A percentile compares a stretch with the other conserved stretches of the same genome.
These are phyloP conservation scores for Eurytoma adleriae DNA, from an alignment of 2,888 invertebrate species.

Conservation along the genomic window DNA sequence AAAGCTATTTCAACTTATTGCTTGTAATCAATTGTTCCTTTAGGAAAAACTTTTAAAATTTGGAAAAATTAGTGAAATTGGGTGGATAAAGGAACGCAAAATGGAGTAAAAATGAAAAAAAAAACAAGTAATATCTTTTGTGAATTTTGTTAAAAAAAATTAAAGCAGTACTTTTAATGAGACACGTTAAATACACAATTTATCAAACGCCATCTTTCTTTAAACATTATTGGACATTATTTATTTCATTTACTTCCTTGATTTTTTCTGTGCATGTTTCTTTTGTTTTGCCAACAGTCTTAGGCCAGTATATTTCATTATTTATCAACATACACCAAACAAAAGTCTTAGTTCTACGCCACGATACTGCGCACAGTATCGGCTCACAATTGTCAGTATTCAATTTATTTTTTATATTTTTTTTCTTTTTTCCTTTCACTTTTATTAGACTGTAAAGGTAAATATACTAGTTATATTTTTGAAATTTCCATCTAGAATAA, in stretches of 20 bases:
- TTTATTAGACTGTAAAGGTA: constrained; percentile 59
- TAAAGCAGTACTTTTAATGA: constrained; percentile 72
- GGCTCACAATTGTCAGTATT: constrained; percentile 56
- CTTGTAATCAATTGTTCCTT: too few species aligned
- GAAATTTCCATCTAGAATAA: constrained; percentile 61
- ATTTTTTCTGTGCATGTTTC: constrained; percentile 60
- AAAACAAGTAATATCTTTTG: constrained; percentile 20
- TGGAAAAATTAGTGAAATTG: too few species aligned
- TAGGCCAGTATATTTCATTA: constrained; percentile 68
- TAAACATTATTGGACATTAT: constrained; percentile 46
- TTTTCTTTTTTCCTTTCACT: constrained; percentile 59
- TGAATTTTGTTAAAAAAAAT: constrained; percentile 67
- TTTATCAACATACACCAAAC: constrained; percentile 68
- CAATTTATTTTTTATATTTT: constrained; percentile 51
- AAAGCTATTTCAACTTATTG: too few species aligned
- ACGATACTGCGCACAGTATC: constrained; percentile 47
- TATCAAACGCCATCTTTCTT: constrained; percentile 45
- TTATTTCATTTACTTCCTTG: constrained; percentile 50
- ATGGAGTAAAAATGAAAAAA: not conserved
- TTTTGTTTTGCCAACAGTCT: constrained; percentile 58
- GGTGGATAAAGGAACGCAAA: constrained; percentile 3
- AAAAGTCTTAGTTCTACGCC: constrained; percentile 47
- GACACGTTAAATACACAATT: constrained; percentile 66
- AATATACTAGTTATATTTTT: constrained; percentile 46
- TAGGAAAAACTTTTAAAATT: too few species aligned